Conservation (phyloP, 1,140 invertebrate species). For the Saccostrea cuccullata region DNA sequence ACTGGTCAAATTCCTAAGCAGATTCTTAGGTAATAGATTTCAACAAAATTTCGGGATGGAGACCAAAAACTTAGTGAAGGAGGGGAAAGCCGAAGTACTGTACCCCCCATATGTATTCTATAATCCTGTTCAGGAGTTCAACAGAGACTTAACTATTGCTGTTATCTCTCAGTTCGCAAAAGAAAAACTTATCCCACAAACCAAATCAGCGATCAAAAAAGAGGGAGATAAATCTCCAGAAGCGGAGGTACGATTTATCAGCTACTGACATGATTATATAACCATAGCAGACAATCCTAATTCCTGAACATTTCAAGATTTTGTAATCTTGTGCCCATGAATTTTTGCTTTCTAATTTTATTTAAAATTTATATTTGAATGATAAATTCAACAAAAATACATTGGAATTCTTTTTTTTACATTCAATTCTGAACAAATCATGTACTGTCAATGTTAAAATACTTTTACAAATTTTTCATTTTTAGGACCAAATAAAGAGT, state of each 20-base stretch:
- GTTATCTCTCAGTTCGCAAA: constrained; percentile 75
- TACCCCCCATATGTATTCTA: constrained; percentile 90
- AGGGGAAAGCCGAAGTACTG: constrained; percentile 88
- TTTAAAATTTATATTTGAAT: too few relatives aligned
- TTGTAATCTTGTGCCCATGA: too few relatives aligned
- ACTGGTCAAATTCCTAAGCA: not conserved
- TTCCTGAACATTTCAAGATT: too few relatives aligned
- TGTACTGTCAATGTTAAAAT: too few relatives aligned
- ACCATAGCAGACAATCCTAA: too few relatives aligned
- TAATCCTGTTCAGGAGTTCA: constrained; percentile 98
- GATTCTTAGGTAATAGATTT: not conserved
- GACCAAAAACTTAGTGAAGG: constrained; percentile 75
- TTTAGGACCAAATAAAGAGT: not conserved
- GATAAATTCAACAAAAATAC: too few relatives aligned
- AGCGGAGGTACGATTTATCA: not conserved
- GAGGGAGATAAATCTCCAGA: not conserved
- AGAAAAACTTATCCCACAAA: constrained; percentile 55
- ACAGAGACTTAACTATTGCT: constrained; percentile 92
- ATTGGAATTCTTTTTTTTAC: too few relatives aligned
- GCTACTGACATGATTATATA: too few relatives aligned
- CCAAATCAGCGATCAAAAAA: not conserved
- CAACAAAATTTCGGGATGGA: not conserved
- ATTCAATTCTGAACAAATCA: too few relatives aligned
- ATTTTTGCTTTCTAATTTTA: too few relatives aligned
- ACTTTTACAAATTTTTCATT: not conserved